Percentiles rank a stretch among this genome's conserved stretches.
These are phyloP conservation scores for Psephotus haematonotus DNA, from an alignment of 2,113 vertebrate genomes.

Conservation along the genomic window DNA sequence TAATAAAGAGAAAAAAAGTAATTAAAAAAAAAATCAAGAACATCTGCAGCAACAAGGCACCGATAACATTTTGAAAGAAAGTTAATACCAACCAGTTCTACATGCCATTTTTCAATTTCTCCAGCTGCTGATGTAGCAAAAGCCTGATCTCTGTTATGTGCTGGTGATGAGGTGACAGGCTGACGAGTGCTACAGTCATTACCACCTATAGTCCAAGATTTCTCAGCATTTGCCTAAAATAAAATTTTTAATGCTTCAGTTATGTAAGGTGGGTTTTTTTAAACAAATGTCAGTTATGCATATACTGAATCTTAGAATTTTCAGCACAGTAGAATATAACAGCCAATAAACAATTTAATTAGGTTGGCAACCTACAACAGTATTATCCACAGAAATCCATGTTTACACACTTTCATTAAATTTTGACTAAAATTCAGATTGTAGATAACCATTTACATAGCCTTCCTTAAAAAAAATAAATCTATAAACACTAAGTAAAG, in stretches of 20 bases:
- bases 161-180: background rate
- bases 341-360: background rate
- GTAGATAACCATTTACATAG: background rate
- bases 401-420: background rate
- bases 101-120: constrained; percentile 75
- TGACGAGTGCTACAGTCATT: background rate
- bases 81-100: constrained; percentile 80
- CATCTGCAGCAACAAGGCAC: background rate
- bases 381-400: background rate
- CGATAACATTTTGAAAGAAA: background rate
- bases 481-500: background rate
- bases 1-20: background rate
- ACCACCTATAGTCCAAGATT: constrained; percentile 15
- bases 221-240: constrained; percentile 66
- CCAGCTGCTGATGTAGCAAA: background rate
- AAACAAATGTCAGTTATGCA: background rate
- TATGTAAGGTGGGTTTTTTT: background rate
- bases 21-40: background rate
- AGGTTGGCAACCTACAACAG: background rate
- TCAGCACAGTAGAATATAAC: background rate
- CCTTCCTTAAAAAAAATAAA: background rate
- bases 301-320: background rate
- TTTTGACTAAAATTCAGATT: background rate
- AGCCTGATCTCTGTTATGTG: background rate
- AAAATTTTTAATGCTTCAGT: background rate